Base-by-base conservation (phyloP, 92 coral and sea anemone genomes). In the Blastomussa wellsi region DNA sequence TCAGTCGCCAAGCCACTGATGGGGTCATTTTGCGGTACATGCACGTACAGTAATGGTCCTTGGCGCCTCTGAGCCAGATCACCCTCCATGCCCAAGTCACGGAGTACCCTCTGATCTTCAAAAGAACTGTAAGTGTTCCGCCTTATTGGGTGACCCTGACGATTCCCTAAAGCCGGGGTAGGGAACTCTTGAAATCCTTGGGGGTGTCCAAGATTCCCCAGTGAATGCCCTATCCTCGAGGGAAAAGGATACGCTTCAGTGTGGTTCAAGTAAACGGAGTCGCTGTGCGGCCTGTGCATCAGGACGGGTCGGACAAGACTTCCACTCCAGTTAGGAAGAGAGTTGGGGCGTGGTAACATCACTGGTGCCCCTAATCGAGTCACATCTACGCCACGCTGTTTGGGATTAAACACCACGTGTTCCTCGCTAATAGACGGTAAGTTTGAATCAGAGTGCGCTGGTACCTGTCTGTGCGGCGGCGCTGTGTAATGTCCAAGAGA, bases 351-450 rank as follows among this genome's bases (percentile, higher is more conserved):
- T 68, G 81, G 87, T 41, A 85, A 60, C 41, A 81, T 17, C 16
- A 79, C 20, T 74, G 88, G 90, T 20, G 81, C 47, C 39, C 62
- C 68, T 22, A 89, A 62, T n/a, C 87, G 79, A 44, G 52, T 52
- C 22, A 66, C 52, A 35, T 59, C 85, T n/a, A 22, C 35, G 3
- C 87, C 76, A 47, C 41, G 76, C 31, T 82, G 55, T 76, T 77
- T 79, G 60, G 62, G 26, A 39, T 80, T 49, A 0, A 41, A 41
- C 20, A 32, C 48, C 20, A 0, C 32, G 28, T 75, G 86, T 24
- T 89, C 92, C 39, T 89, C 92, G 31, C 83, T 86, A 68, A 89
- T 81, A 13, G 87, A 75, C 4, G 92, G 90, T 59, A 89, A 81
- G 48, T 57, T 76, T 20, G 82, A 74, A 49, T 89, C 90, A 6